These are phyloP conservation scores for Dilophus febrilis DNA, from an alignment of 2,888 invertebrate genomes.

Conservation along the genomic window DNA sequence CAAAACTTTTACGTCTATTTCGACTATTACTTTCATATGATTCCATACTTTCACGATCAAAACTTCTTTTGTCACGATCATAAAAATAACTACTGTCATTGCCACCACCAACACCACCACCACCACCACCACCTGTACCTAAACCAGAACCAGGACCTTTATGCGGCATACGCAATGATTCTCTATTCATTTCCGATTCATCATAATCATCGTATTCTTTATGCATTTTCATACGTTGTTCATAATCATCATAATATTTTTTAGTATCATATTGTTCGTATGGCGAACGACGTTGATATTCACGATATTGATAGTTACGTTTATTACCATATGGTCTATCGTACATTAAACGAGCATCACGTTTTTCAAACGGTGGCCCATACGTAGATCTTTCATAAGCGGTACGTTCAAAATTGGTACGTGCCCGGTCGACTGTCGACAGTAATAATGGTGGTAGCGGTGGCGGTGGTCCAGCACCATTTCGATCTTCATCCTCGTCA, in stretches of 20 bases:
- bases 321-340: constrained; percentile 20
- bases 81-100: constrained; percentile 28
- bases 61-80: constrained; percentile 27
- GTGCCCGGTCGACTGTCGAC: constrained; percentile 16
- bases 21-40: constrained; percentile 27
- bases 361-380: constrained; percentile 29
- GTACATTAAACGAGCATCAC: constrained; percentile 20
- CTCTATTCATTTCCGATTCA: constrained; percentile 17
- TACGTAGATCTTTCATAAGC: constrained; percentile 29
- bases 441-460: too few species aligned
- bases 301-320: constrained; percentile 26
- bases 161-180: background rate
- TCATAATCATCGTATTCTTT: constrained; percentile 27
- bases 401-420: constrained; percentile 27
- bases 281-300: constrained; percentile 25
- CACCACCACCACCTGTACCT: constrained; percentile 26
- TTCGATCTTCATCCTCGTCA: too few species aligned
- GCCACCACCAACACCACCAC: constrained; percentile 29
- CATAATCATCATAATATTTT: constrained; percentile 13
- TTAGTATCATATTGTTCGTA: constrained; percentile 19
- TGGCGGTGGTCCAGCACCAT: too few species aligned
- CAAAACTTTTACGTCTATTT: constrained; percentile 26
- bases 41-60: constrained; percentile 29
- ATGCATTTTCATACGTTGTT: constrained; percentile 12
- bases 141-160: constrained; percentile 17